A percentile compares a stretch with the other conserved stretches of the same genome.
These are phyloP conservation scores for Ichneumoninae sp. DNA, from an alignment of 2,888 invertebrate species.

Conservation along the genomic window DNA sequence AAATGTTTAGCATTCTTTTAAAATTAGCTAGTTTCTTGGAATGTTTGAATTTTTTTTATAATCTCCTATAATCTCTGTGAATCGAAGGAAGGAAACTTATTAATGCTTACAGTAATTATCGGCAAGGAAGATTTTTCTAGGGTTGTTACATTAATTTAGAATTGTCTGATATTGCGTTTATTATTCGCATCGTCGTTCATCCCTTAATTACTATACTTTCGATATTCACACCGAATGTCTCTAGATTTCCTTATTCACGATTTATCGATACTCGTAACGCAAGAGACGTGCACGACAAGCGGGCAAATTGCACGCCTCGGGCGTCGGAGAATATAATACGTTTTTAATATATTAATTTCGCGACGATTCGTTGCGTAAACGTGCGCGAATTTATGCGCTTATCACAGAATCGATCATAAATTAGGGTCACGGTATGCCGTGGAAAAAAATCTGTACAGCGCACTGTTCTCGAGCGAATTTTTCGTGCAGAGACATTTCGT, in stretches of 20 bases:
- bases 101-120: background rate
- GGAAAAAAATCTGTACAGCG: constrained; percentile 8
- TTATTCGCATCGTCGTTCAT: constrained; percentile 48
- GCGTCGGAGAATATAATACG: constrained; percentile 28
- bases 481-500: background rate
- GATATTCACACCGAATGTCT: constrained; percentile 47
- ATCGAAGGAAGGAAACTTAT: background rate
- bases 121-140: background rate
- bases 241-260: constrained; percentile 39
- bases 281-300: background rate
- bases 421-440: constrained; percentile 29
- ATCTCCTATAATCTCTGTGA: background rate
- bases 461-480: background rate
- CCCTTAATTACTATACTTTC: constrained; percentile 24
- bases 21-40: background rate
- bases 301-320: background rate
- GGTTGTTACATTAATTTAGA: background rate
- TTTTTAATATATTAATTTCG: constrained; percentile 38
- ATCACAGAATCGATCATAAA: constrained; percentile 66
- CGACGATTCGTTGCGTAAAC: constrained; percentile 29
- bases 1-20: background rate
- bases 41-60: background rate
- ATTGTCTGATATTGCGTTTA: constrained; percentile 54
- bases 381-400: constrained; percentile 59
- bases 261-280: constrained; percentile 29